Base-by-base conservation (phyloP, 2,888 invertebrate species). In the Gymnosoma rotundatum region DNA sequence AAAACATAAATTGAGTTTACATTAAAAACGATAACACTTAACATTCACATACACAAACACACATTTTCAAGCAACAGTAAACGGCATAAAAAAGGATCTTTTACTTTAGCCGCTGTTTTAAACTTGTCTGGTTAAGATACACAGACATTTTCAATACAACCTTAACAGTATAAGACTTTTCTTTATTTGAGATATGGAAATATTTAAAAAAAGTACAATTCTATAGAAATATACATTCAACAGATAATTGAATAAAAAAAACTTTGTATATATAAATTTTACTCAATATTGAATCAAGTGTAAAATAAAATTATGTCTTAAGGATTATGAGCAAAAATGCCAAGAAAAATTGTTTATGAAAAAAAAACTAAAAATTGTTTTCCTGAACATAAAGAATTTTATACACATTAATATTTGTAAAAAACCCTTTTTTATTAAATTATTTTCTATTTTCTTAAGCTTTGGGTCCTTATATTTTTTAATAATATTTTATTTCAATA, bases 221-320 rank as follows among this genome's bases (percentile, higher is more conserved):
- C 18, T 18, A 52, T 18, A 52, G 8, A 42, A 58, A 75, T 56
- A 63, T 61, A 50, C 54, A 80, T 67, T 69, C 70, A 52, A 61
- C 38, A 58, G 42, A 56, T 54, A 56, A 63, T 50, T 20, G 48
- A 80, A 25, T 38, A 69, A 50, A 20, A 69, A 20, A 14, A 61
- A 74, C 50, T 45, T 74, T 80, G 74, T 50, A 74, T 9, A 10
- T 54, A 63, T 69, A 61, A 21, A 14, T 50, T 32, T 73, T 66
- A 66, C 64, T 79, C 72, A 66, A 60, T 72, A 64, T 58, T 60
- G 36, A 58, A 79, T 79, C 64, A 79, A 66, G 56, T 69, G 20
- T 54, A 56, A 61, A 56, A 64, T 63, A 16, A 74, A 74, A 74
- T 54, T 38, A 38, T 38, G n/a, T 73, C 42, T 52, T 58, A 58